These are phyloP conservation scores for Xiphophorus birchmanni DNA, from an alignment of 2,797 vertebrate genomes.

Conservation along the genomic window DNA sequence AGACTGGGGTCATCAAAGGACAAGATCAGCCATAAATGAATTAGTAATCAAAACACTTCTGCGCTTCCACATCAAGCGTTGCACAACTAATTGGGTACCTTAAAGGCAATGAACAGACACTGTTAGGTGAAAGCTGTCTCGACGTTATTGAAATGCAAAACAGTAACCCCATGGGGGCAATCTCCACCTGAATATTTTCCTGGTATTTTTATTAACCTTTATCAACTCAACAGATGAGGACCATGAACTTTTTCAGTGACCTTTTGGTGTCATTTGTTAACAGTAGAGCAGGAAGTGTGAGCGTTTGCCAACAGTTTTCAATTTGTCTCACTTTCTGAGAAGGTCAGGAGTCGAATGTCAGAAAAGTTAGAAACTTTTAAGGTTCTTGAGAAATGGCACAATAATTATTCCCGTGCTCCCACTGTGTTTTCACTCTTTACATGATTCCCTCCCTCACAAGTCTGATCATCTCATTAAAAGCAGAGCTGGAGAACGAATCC, in stretches of 20 bases:
- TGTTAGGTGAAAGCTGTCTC: conserved; percentile 38
- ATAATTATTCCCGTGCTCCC: background rate
- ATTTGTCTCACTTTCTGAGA: conserved; percentile 12
- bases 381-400: background rate
- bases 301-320: conserved; percentile 26
- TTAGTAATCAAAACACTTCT: conserved; percentile 31
- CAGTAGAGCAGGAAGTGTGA: conserved; percentile 21
- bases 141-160: conserved; percentile 62
- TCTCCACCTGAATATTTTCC: conserved; percentile 27
- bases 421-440: background rate
- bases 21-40: conserved; percentile 50
- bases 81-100: conserved; percentile 51
- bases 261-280: conserved; percentile 48
- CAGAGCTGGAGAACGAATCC: conserved; percentile 36
- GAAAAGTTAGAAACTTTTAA: conserved; percentile 29
- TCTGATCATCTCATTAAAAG: conserved; percentile 60
- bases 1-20: conserved; percentile 40
- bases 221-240: conserved; percentile 55
- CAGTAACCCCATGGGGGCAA: conserved; percentile 27
- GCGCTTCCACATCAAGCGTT: conserved; percentile 31
- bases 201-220: conserved; percentile 68
- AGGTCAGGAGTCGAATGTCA: conserved; percentile 43
- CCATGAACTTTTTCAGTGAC: conserved; percentile 51
- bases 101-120: conserved; percentile 40
- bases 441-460: conserved; percentile 42